Evolutionary conservation across 1,140 invertebrate species (phyloP), one percentile per base, ranked within the genome.

Genomic region (Neoseiulus cucumeris): DNA sequence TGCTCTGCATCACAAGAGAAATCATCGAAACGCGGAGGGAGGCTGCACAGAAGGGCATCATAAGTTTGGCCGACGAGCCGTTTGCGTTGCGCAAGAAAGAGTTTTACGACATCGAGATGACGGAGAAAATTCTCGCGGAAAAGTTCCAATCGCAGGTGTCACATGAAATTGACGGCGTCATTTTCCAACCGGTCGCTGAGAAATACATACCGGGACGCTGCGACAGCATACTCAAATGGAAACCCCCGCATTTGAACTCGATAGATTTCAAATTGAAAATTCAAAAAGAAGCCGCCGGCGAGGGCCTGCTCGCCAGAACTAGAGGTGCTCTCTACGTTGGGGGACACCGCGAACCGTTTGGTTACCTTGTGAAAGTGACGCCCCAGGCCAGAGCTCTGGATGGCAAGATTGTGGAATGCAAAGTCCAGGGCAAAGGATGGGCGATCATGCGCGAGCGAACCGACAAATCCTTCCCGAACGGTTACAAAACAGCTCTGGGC

Each of bases 381-480:
- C 91, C 88, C 75, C 79, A 81, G 0, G 72, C 95, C 0, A 85
- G 84, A 68, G 79, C 87, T 55, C 76, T 91, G 42, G 80, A 98
- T 75, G 86, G 87, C 69, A 95, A 95, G 77, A 98, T 99, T 51
- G 85, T 99, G 42, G 96, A 99, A 78, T 99, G 96, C 76, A 71
- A 73, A 25, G 81, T 85, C 41, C 79, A 83, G 47, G 72, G 71
- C n/a, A 78, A 80, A 33, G 44, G 45, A 25, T 99, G 96, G 96
- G 81, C 86, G 45, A 96, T 94, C 73, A 91, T 98, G 88, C 81
- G 94, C 64, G 88, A 94, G 75, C 80, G 96, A 72, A 94, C 87
- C 0, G 96, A 99, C 75, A 99, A 99, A 78, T 92, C 89, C 1
- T 91, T 86, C 76, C 94, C 96, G 1, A 98, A 99, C 76, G 85